A percentile compares a stretch with the other conserved stretches of the same genome.
phyloP scores from a whole-genome alignment of 1,140 invertebrate species.

The Pseudomyrmex cubaensis region DNA sequence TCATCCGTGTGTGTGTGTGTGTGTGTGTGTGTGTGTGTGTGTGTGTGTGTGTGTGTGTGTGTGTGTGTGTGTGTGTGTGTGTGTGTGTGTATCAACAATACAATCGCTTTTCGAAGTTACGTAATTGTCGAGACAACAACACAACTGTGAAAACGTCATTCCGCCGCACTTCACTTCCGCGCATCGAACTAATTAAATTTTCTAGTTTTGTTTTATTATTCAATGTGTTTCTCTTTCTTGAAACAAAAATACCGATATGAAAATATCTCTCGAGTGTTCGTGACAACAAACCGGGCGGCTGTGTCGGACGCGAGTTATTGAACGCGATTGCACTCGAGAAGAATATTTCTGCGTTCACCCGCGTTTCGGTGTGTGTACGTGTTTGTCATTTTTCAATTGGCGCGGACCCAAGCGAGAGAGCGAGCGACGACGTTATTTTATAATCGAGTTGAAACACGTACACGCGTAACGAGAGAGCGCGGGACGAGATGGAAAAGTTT shows the following conservation, averaged over 20 bases:
- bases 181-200: no score
- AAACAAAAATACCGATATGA: conserved; percentile 9
- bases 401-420: conserved; percentile 10
- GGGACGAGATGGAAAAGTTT: conserved; percentile 41
- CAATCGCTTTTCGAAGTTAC: no score
- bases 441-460: conserved; percentile 43
- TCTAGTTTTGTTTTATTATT: neutral
- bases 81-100: no score
- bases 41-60: no score
- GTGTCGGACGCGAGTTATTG: conserved; percentile 35
- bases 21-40: no score
- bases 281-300: conserved; percentile 14
- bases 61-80: no score
- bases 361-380: neutral
- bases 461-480: neutral
- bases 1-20: no score
- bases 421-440: conserved; percentile 47
- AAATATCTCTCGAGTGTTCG: conserved; percentile 10
- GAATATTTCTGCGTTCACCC: conserved; percentile 33
- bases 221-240: neutral
- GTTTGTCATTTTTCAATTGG: conserved; percentile 53
- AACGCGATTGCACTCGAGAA: conserved; percentile 38
- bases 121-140: no score
- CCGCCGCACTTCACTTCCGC: no score
- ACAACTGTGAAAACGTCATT: no score